Percentiles rank a stretch among this genome's conserved stretches.
Evolutionary conservation across 1,140 invertebrate genomes (phyloP).

Genomic region (Drosophila kurseongensis): DNA sequence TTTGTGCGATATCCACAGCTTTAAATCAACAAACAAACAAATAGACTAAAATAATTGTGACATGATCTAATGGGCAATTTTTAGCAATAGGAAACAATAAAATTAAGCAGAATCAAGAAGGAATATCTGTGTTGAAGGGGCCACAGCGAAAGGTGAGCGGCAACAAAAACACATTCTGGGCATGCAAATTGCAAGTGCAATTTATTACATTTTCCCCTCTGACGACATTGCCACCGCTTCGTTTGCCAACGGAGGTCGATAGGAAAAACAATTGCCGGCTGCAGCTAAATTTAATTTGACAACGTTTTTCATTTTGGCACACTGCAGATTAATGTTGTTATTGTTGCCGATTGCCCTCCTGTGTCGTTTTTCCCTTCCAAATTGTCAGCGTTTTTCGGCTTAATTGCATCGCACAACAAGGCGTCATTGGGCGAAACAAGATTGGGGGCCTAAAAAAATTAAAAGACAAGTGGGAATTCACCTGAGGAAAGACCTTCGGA

Average conservation of each 20-base stretch:
- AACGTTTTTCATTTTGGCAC: conserved; percentile 52
- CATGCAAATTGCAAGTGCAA: conserved; percentile 64
- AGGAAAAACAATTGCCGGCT: conserved; percentile 52
- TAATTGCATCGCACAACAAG: conserved; percentile 56
- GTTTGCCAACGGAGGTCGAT: conserved; percentile 45
- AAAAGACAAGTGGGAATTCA: conserved; percentile 12
- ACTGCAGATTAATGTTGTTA: conserved; percentile 60
- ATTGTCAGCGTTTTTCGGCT: conserved; percentile 63
- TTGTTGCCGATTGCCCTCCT: conserved; percentile 28
- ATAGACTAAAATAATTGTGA: conserved; percentile 67
- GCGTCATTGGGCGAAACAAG: conserved; percentile 34
- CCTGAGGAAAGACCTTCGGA: conserved; percentile 20
- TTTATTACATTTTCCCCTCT: conserved; percentile 66
- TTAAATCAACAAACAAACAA: conserved; percentile 33
- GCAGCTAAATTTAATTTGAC: conserved; percentile 74
- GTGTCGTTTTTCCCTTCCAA: conserved; percentile 51
- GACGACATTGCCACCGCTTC: conserved; percentile 53
- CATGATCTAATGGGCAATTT: conserved; percentile 80
- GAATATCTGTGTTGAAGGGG: conserved; percentile 31
- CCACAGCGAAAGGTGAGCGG: conserved; percentile 33
- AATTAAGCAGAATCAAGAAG: conserved; percentile 30
- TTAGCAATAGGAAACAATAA: conserved; percentile 62
- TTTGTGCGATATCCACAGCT: conserved; percentile 7
- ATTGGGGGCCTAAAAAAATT: conserved; percentile 3
- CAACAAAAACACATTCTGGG: conserved; percentile 27